phyloP scores from a whole-genome alignment of 2,113 vertebrate species.

The Cervus canadensis region DNA sequence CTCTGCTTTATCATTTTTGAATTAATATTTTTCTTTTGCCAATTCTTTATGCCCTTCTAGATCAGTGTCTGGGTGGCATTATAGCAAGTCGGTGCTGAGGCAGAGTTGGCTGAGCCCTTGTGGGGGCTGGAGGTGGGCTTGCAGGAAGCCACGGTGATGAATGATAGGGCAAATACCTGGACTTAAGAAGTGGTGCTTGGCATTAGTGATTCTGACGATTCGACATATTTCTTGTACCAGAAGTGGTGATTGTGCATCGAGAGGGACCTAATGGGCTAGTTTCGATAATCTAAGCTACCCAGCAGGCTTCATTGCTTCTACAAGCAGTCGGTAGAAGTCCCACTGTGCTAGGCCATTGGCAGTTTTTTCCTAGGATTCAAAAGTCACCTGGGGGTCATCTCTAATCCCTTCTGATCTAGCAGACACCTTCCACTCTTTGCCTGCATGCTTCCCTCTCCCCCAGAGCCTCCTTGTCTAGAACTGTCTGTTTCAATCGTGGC shows the following conservation, averaged over 20 bases:
- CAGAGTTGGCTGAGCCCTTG: rapidly evolving
- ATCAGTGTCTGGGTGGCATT: neutral
- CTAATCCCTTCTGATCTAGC: neutral
- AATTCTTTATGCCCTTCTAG: neutral
- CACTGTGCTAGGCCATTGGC: neutral
- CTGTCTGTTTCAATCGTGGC: neutral
- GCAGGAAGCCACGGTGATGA: rapidly evolving
- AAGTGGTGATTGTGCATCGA: neutral
- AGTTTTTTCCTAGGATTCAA: neutral
- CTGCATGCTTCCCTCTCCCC: rapidly evolving
- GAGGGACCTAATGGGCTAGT: neutral
- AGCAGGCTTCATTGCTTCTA: neutral
- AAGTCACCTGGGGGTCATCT: neutral
- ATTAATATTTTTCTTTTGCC: neutral
- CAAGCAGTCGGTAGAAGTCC: neutral
- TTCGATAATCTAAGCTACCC: neutral
- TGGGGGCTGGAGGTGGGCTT: neutral
- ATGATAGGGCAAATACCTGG: neutral
- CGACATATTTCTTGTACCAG: neutral
- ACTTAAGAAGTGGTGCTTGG: rapidly evolving
- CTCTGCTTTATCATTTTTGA: neutral
- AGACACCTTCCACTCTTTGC: neutral
- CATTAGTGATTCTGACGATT: neutral
- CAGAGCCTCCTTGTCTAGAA: neutral
- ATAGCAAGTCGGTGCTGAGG: neutral